These are phyloP conservation scores for Nemapogon koenigi DNA, from an alignment of 2,888 invertebrate species.

Conservation along the genomic window DNA sequence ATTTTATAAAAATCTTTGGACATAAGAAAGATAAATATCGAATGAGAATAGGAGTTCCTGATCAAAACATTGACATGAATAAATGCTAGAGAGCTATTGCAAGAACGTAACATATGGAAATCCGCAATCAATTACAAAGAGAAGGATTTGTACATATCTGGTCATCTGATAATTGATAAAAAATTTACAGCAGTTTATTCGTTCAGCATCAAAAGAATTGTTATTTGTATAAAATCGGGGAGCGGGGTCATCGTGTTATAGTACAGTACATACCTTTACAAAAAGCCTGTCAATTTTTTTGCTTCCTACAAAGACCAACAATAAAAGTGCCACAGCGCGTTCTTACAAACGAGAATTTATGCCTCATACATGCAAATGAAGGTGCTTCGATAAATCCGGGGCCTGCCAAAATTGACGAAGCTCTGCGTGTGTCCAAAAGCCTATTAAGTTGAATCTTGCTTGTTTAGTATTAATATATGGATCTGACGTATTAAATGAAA, in stretches of 20 bases:
- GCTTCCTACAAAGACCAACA: conserved; percentile 45
- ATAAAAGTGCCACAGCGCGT: conserved; percentile 58
- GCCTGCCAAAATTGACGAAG: conserved; percentile 21
- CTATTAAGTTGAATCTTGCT: conserved; percentile 13
- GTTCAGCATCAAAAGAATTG: conserved; percentile 41
- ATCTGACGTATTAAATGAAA: conserved; percentile 4
- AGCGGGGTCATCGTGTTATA: conserved; percentile 12
- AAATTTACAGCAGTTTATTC: conserved; percentile 28
- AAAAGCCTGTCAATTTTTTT: conserved; percentile 46
- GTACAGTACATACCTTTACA: conserved; percentile 1
- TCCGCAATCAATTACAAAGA: no score
- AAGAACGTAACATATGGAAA: no score
- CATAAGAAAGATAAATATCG: no score
- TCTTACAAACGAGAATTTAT: conserved; percentile 65
- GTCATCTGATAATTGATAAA: conserved; percentile 24
- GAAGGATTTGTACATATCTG: no score
- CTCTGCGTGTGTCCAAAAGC: conserved; percentile 12
- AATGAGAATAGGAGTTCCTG: no score
- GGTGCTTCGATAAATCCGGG: conserved; percentile 25
- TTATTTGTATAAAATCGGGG: conserved; percentile 52
- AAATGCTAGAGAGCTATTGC: no score
- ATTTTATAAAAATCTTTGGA: no score
- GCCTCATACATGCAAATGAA: conserved; percentile 55
- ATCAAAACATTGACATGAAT: no score
- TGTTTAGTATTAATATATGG: conserved; percentile 7